Base-by-base conservation (phyloP, 1,140 invertebrate genomes). In the Phthorimaea operculella region DNA sequence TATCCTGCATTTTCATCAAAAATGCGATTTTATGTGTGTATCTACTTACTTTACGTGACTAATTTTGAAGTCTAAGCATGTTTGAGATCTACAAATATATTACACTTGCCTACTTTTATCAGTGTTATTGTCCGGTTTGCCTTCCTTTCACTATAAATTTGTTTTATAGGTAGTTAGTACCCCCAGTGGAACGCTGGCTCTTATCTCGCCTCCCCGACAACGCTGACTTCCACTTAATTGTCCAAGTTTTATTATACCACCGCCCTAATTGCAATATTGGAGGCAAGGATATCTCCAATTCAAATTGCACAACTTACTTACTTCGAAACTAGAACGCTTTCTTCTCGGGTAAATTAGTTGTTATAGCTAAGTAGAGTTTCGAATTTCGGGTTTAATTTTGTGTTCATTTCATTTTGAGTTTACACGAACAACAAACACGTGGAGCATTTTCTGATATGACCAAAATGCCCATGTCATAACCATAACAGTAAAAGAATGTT, bases 191-290 rank as follows among this genome's bases (percentile, higher is more conserved):
- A 63, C 73, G 60, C 70, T 68, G 70, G 71, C 68, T 76, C 74
- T 82, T 82, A 82, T 82, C 76, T 79, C 60, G 65, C 64, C 63
- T 61, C 66, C 61, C 66, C 72, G 62, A 68, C 71, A 64, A 58
- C 68, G 65, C 66, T 67, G 76, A 76, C 68, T 80, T 77, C 79
- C 70, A 72, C 80, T 79, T 80, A 80, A 83, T 80, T 79, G 77
- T 79, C 68, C 64, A 83, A 83, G 76, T 83, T 80, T 79, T 79
- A 82, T 79, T 79, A 66, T 74, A 68, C 65, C n/a, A n/a, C 64
- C 64, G 67, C 63, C 70, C 66, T 68, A 70, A 73, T 74, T 69
- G 66, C 64, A 68, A 69, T 66, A 70, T 70, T 58, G 63, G 59
- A 61, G 56, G 54, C 61, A 59, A 61, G 59, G 61, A 63, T 62